phyloP scores from a whole-genome alignment of 2,888 invertebrate genomes.

The Mylabris sibirica region DNA sequence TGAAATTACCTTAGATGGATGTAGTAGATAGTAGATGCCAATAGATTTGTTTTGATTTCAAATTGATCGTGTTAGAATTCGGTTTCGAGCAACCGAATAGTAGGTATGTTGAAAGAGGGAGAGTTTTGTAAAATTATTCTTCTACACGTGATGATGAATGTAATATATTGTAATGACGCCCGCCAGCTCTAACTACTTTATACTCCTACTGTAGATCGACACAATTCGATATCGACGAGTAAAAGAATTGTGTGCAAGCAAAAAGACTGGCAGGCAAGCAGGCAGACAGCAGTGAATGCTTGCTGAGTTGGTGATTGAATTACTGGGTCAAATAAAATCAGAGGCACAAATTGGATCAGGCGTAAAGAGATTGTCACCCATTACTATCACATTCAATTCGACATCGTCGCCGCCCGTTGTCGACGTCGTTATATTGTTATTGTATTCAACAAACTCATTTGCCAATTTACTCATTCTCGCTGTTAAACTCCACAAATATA shows the following conservation, averaged over 20 bases:
- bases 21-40: not conserved
- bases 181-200: conserved; percentile 15
- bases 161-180: conserved; percentile 12
- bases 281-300: conserved; percentile 44
- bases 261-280: not conserved
- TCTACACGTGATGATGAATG: not conserved
- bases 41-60: conserved; percentile 50
- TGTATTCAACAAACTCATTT: conserved; percentile 38
- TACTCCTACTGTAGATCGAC: not conserved
- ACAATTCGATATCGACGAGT: not conserved
- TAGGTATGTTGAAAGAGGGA: not conserved
- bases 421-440: conserved; percentile 13
- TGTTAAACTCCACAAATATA: not conserved
- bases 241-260: conserved; percentile 12
- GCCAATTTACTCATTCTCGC: conserved; percentile 37
- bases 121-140: not conserved
- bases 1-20: not conserved
- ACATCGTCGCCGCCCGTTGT: conserved; percentile 35
- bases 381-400: conserved; percentile 60
- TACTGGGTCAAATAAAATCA: conserved; percentile 61
- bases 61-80: not conserved
- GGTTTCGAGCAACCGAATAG: not conserved
- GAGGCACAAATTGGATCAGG: conserved; percentile 57
- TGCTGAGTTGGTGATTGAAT: conserved; percentile 56
- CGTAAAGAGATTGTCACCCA: conserved; percentile 60